Percentiles rank a stretch among this genome's conserved stretches.
These are phyloP conservation scores for Loriculus beryllinus DNA, from an alignment of 2,797 vertebrate species.

Conservation along the genomic window DNA sequence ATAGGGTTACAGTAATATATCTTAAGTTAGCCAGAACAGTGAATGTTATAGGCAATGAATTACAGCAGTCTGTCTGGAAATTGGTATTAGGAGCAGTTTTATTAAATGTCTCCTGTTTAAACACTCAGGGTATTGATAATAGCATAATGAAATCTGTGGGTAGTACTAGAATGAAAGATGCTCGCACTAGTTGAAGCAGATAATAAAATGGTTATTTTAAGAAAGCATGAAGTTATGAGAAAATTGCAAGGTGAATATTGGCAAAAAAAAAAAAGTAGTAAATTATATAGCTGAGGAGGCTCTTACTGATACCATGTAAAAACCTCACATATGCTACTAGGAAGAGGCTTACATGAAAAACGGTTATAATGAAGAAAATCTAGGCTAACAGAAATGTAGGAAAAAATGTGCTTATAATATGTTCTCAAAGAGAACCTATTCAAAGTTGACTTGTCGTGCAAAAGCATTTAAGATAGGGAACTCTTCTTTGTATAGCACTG, in stretches of 20 bases:
- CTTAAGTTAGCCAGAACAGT: background rate
- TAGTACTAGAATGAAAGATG: background rate
- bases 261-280: background rate
- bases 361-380: background rate
- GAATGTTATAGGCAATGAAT: background rate
- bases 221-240: background rate
- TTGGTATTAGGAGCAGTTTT: background rate
- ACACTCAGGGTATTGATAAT: background rate
- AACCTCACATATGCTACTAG: accelerated
- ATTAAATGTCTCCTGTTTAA: background rate
- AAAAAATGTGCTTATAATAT: background rate
- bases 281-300: background rate
- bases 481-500: background rate
- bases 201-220: background rate
- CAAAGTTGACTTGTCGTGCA: background rate
- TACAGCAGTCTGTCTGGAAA: background rate
- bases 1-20: background rate
- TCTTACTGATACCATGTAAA: background rate
- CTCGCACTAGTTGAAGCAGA: background rate
- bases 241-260: background rate
- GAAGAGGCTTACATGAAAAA: background rate
- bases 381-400: background rate
- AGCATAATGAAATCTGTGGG: background rate
- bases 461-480: background rate
- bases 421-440: background rate